A percentile compares a stretch with the other conserved stretches of the same genome.
phyloP scores from a whole-genome alignment of 2,888 invertebrate species.

The Leucania comma region DNA sequence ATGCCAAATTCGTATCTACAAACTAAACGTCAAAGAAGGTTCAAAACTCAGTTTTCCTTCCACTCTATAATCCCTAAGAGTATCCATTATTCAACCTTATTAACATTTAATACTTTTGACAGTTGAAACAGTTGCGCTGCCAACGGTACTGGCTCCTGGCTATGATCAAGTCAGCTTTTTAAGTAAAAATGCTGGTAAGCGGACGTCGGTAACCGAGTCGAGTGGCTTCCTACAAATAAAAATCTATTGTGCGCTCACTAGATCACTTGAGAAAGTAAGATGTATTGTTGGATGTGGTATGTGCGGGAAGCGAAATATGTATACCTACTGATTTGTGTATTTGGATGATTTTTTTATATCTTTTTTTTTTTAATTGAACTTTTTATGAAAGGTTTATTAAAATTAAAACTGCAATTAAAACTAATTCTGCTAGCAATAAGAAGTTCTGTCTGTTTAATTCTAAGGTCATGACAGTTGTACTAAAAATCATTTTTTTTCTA shows the following conservation, averaged over 20 bases:
- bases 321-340: too few species aligned
- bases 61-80: not conserved
- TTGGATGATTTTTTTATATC: not conserved
- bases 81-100: conserved; percentile 48
- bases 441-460: not conserved
- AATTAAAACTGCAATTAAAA: not conserved
- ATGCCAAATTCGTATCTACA: not conserved
- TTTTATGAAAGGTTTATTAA: not conserved
- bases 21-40: conserved; percentile 9
- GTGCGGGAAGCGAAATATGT: not conserved
- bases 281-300: conserved; percentile 66
- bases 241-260: conserved; percentile 81
- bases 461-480: not conserved
- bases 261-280: conserved; percentile 57
- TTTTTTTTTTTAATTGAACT: not conserved
- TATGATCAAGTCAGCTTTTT: conserved; percentile 72
- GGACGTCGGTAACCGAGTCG: conserved; percentile 78
- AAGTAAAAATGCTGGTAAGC: conserved; percentile 76
- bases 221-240: conserved; percentile 84
- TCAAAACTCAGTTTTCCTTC: not conserved
- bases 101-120: conserved; percentile 40
- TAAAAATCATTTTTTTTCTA: not conserved
- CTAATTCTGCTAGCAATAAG: not conserved
- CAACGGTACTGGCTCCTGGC: conserved; percentile 44
- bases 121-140: conserved; percentile 51